Conservation (phyloP, 2,797 vertebrate genomes). For the Remorina albescens region DNA sequence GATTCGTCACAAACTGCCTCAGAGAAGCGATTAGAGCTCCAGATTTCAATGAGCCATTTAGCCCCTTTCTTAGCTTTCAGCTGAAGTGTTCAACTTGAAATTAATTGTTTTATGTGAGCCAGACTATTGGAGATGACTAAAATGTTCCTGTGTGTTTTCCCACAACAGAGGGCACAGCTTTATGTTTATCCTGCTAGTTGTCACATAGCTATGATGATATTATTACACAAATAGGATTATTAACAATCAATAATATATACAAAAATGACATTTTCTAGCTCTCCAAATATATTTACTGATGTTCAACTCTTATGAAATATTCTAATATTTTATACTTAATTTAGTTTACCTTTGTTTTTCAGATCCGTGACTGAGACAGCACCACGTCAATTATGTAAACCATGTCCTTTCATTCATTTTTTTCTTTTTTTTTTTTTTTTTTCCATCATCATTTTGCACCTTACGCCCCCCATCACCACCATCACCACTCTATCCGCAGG, state of each 20-base stretch:
- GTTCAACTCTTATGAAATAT: background rate
- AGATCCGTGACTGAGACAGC: constrained; percentile 40
- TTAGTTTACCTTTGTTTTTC: constrained; percentile 27
- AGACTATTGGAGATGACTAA: constrained; percentile 18
- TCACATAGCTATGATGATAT: background rate
- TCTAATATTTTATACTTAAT: too few species aligned
- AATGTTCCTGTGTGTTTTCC: constrained; percentile 10
- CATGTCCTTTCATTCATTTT: constrained; percentile 68
- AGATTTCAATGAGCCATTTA: constrained; percentile 62
- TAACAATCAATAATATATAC: too few species aligned
- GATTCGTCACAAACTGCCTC: constrained; percentile 64
- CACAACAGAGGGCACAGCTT: background rate
- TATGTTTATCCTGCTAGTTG: background rate
- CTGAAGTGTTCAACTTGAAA: constrained; percentile 43
- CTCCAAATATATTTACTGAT: background rate
- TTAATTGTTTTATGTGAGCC: constrained; percentile 52
- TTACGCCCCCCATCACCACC: constrained; percentile 44
- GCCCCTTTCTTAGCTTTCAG: constrained; percentile 46
- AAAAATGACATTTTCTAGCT: too few species aligned
- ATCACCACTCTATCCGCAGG: constrained; percentile 71
- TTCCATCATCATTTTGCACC: constrained; percentile 69
- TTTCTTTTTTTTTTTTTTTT: constrained; percentile 16
- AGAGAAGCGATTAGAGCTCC: constrained; percentile 64
- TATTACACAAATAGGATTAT: too few species aligned
- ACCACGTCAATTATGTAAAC: constrained; percentile 67